These are phyloP conservation scores for Bombyx huttoni DNA, from an alignment of 2,888 invertebrate species.

Conservation along the genomic window DNA sequence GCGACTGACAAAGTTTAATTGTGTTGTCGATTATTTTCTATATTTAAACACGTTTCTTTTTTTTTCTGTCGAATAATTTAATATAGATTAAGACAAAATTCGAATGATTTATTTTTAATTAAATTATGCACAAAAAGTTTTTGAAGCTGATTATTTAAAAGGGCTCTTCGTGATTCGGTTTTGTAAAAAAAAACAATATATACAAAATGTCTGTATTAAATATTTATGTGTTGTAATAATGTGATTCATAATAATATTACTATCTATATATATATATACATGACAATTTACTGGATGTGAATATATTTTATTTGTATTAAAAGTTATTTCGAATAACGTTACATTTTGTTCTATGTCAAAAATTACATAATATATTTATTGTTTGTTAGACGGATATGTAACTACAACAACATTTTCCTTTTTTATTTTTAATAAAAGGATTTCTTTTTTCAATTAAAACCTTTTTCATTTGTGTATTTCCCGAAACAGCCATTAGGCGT, in stretches of 20 bases:
- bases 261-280: constrained; percentile 3
- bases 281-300: constrained; percentile 1
- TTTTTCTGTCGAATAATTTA: too few relatives aligned
- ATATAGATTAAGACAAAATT: too few relatives aligned
- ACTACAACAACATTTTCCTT: constrained; percentile 31
- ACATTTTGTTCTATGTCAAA: constrained; percentile 34
- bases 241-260: constrained; percentile 10
- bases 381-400: constrained; percentile 42
- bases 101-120: too few relatives aligned
- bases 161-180: too few relatives aligned
- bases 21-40: too few relatives aligned
- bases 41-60: too few relatives aligned
- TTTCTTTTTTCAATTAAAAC: constrained; percentile 30
- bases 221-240: too few relatives aligned
- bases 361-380: constrained; percentile 33
- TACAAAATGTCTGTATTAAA: too few relatives aligned
- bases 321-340: constrained; percentile 48
- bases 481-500: too few relatives aligned
- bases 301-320: constrained; percentile 3
- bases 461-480: background rate
- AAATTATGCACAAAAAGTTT: too few relatives aligned
- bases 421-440: constrained; percentile 47
- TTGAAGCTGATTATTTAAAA: too few relatives aligned
- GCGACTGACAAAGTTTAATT: background rate
- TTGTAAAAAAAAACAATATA: too few relatives aligned